Conservation (phyloP, 2,888 invertebrate species). For the Gymnocheta viridis region DNA sequence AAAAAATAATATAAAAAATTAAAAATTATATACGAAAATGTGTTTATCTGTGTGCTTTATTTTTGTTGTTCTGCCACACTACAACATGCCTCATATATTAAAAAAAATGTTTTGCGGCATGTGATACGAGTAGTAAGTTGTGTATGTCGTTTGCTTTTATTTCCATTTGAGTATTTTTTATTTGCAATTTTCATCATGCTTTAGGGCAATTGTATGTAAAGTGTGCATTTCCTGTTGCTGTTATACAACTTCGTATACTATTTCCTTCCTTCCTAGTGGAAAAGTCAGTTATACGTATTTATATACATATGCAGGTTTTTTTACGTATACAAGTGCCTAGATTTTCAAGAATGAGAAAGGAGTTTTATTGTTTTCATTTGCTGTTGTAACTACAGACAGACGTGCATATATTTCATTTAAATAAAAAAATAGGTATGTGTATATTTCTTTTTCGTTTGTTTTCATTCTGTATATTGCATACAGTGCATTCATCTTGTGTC, state of each 20-base stretch:
- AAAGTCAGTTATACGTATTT: conserved; percentile 44
- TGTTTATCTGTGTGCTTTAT: conserved; percentile 11
- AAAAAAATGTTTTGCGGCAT: conserved; percentile 47
- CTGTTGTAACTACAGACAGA: conserved; percentile 21
- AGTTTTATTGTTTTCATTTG: conserved; percentile 7
- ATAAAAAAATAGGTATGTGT: conserved; percentile 3
- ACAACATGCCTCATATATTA: not conserved
- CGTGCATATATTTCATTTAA: conserved; percentile 34
- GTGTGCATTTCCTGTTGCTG: conserved; percentile 69
- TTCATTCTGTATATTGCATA: not conserved
- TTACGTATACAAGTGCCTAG: not conserved
- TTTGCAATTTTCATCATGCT: conserved; percentile 48
- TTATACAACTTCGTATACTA: conserved; percentile 69
- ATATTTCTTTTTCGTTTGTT: not conserved
- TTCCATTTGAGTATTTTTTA: conserved; percentile 30
- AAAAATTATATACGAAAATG: not conserved
- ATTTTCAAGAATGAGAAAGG: not conserved
- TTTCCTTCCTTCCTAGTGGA: conserved; percentile 67
- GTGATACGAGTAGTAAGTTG: conserved; percentile 24
- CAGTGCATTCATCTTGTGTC: conserved; percentile 38
- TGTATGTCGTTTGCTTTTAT: conserved; percentile 49
- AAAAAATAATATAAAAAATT: not conserved
- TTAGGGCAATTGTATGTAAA: conserved; percentile 69
- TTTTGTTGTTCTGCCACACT: conserved; percentile 13
- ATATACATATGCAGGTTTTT: not conserved